Conservation (phyloP, 2,113 vertebrate species). For the Cavia porcellus region DNA sequence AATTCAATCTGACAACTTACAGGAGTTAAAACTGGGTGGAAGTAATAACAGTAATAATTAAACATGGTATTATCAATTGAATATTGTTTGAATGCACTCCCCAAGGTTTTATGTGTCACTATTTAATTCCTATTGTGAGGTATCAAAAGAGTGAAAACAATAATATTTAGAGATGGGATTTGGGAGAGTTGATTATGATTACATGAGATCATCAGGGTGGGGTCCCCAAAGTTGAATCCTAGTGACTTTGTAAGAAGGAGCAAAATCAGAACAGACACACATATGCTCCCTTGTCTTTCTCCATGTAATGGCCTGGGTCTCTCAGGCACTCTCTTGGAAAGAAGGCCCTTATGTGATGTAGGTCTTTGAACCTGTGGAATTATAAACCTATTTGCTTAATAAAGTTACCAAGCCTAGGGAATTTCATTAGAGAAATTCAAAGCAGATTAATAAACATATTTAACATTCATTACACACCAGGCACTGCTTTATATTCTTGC, state of each 20-base stretch:
- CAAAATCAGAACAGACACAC: neutral
- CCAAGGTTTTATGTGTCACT: neutral
- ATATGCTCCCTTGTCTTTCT: no score
- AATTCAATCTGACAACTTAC: neutral
- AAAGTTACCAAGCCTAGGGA: neutral
- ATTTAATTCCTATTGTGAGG: neutral
- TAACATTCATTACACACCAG: neutral
- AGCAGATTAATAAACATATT: neutral
- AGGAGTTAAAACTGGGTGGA: constrained; percentile 24
- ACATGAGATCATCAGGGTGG: neutral
- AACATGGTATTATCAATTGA: neutral
- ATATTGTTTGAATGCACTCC: neutral
- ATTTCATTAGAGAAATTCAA: neutral
- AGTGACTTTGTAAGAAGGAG: neutral
- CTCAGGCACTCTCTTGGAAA: neutral
- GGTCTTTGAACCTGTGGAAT: neutral
- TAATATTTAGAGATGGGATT: neutral
- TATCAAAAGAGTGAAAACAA: no score
- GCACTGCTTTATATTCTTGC: neutral
- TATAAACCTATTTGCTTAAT: neutral
- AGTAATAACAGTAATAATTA: neutral
- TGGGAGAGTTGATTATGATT: neutral
- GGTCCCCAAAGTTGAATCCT: neutral
- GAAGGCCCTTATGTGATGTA: neutral
- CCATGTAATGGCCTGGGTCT: neutral